Base-by-base conservation (phyloP, 2,113 vertebrate genomes). In the Perca schrenkii region DNA sequence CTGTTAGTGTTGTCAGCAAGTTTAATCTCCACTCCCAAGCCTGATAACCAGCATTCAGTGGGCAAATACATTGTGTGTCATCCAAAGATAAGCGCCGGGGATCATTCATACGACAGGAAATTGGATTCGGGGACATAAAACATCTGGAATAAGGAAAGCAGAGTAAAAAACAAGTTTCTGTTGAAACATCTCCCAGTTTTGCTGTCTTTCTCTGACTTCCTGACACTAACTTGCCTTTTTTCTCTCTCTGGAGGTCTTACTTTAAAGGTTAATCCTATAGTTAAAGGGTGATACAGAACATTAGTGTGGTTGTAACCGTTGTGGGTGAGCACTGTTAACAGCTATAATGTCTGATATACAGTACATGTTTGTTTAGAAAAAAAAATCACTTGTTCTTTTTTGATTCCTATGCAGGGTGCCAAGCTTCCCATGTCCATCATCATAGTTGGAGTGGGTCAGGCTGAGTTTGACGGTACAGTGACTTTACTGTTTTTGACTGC, bases 401-500 rank as follows among this genome's bases (percentile, higher is more conserved):
- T 67, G 7, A 52, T 86, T 68, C 66, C 14, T 89, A 65, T 58
- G 28, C 89, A 94, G 94, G 94, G 88, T 25, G 94, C 94, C 62
- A 94, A 94, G 77, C 91, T 94, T 69, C 92, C 93, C 21, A 93
- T 95, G 93, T 95, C 92, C 74, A 94, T 95, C 77, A 94, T 94
- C 77, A 94, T 94, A 22, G 94, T 94, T 4, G 94, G 94, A 84
- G 94, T 94, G n/a, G 94, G 94, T 77, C 93, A 94, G 72, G 94
- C 94, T 43, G 94, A 94, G 79, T 94, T 94, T 91, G 94, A 94
- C 8, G 94, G 93, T 94, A 94, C 0, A 17, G 16, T 66, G 50
- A 73, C 11, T 65, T 57, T 25, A 16, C 4, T 53, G 40, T 31
- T 72, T 50, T n/a, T 64, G 52, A 25, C 8, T 61, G 54, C 60